Conservation (phyloP, 2,113 vertebrate genomes). For the Ivindomyrus marchei region DNA sequence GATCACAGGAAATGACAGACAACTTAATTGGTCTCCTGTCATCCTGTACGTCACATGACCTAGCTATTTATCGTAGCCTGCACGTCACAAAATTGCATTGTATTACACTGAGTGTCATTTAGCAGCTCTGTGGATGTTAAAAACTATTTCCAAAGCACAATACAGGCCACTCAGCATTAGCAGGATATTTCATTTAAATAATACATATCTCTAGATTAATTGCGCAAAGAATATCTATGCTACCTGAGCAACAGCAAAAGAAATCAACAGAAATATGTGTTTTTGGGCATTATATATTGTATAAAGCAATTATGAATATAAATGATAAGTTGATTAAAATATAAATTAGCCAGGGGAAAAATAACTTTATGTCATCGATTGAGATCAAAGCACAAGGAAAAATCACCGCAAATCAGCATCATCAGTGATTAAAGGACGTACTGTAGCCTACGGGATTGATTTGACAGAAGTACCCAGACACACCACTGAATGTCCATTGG, state of each 20-base stretch:
- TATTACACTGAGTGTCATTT: background rate
- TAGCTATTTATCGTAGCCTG: background rate
- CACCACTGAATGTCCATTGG: background rate
- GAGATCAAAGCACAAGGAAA: background rate
- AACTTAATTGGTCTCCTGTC: background rate
- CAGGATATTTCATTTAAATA: background rate
- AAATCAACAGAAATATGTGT: background rate
- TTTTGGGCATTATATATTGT: background rate
- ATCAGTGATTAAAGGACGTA: background rate
- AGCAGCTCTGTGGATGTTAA: background rate
- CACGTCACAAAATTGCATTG: background rate
- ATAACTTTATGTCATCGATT: background rate
- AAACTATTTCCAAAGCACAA: background rate
- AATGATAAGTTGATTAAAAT: background rate
- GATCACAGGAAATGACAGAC: background rate
- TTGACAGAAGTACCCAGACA: background rate
- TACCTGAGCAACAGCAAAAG: background rate
- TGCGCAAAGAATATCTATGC: background rate
- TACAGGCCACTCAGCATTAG: background rate
- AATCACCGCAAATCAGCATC: background rate
- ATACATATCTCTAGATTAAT: background rate
- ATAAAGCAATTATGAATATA: background rate
- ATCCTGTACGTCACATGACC: background rate
- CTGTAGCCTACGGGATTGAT: background rate
- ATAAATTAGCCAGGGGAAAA: background rate